A percentile compares a stretch with the other conserved stretches of the same genome.
Evolutionary conservation across 1,140 invertebrate species (phyloP).

Genomic region (Papilio machaon): DNA sequence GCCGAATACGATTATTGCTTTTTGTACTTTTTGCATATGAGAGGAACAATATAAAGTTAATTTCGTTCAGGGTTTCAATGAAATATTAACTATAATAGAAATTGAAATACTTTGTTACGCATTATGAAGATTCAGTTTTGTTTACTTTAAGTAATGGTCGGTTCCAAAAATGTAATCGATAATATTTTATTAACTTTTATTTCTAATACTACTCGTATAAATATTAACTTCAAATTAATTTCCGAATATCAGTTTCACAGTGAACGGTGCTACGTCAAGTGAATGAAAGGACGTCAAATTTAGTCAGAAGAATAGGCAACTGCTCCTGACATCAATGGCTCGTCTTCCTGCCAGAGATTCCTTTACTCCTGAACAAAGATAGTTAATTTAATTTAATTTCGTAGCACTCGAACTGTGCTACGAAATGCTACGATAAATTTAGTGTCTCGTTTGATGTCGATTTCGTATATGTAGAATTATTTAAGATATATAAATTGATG

Average conservation of each 20-base stretch:
- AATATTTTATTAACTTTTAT: neutral
- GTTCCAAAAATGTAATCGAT: too few species aligned
- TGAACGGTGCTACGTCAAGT: neutral
- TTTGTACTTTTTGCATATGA: conserved; percentile 26
- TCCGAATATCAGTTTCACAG: neutral
- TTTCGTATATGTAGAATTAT: neutral
- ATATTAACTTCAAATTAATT: neutral
- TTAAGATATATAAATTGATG: too few species aligned
- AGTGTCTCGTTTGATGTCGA: neutral
- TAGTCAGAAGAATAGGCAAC: conserved; percentile 12
- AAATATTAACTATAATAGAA: conserved; percentile 9
- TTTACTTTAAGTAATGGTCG: neutral
- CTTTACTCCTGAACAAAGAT: conserved; percentile 21
- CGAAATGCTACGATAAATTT: conserved; percentile 1
- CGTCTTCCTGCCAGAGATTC: neutral
- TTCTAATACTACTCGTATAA: neutral
- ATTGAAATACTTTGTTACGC: neutral
- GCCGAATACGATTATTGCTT: conserved; percentile 9
- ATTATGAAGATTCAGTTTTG: neutral
- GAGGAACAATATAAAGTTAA: conserved; percentile 21
- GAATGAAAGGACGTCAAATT: conserved; percentile 26
- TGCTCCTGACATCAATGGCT: conserved; percentile 18
- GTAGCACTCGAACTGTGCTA: neutral
- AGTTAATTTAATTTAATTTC: conserved; percentile 26
- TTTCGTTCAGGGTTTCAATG: neutral